These are phyloP conservation scores for Pseudochaenichthys georgianus DNA, from an alignment of 2,797 vertebrate species.

Conservation along the genomic window DNA sequence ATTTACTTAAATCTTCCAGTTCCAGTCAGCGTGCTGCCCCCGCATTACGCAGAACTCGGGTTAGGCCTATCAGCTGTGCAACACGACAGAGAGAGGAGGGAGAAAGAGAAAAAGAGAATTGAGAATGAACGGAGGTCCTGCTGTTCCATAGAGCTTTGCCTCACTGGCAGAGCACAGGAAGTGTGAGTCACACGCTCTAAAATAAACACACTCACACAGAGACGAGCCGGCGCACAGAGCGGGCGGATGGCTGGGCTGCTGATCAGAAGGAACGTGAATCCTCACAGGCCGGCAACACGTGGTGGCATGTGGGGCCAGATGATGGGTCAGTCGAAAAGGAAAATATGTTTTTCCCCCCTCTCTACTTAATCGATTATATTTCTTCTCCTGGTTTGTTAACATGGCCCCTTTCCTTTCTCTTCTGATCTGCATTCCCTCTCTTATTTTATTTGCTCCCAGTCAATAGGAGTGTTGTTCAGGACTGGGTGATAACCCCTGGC, in stretches of 20 bases:
- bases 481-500: constrained; percentile 69
- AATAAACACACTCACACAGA: constrained; percentile 79
- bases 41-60: constrained; percentile 70
- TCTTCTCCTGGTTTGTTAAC: constrained; percentile 24
- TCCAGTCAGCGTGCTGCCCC: constrained; percentile 54
- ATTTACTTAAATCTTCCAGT: constrained; percentile 37
- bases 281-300: constrained; percentile 63
- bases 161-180: constrained; percentile 81
- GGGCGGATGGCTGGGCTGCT: constrained; percentile 63
- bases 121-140: constrained; percentile 80
- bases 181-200: constrained; percentile 82
- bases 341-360: constrained; percentile 23
- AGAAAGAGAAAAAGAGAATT: constrained; percentile 78
- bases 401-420: constrained; percentile 21
- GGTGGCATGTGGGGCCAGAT: constrained; percentile 51
- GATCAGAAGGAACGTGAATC: constrained; percentile 68
- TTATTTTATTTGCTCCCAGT: constrained; percentile 60
- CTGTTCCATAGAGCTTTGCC: constrained; percentile 79
- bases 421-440: constrained; percentile 53
- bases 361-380: constrained; percentile 13
- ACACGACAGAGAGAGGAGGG: constrained; percentile 30
- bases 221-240: constrained; percentile 62
- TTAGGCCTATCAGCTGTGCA: constrained; percentile 69
- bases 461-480: constrained; percentile 73
- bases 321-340: constrained; percentile 44